Evolutionary conservation across 2,888 invertebrate genomes (phyloP).

Genomic region (Aspidiotus destructor): DNA sequence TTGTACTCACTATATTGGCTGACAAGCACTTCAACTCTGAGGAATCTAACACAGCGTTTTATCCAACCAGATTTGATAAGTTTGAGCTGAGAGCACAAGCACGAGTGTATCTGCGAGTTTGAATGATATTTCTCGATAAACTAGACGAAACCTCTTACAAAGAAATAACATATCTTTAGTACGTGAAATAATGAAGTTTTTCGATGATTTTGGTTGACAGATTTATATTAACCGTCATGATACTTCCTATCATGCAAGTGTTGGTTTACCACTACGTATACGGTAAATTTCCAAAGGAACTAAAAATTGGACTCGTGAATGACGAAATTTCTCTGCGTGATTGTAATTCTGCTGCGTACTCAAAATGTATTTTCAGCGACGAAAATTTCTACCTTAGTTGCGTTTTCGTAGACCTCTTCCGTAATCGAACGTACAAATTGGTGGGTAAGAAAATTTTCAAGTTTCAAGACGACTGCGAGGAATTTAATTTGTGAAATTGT

Average conservation of each 20-base stretch:
- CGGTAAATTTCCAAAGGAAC: slow-evolving; percentile 61
- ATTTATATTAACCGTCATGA: slow-evolving; percentile 65
- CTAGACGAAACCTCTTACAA: no score
- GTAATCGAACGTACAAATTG: slow-evolving; percentile 35
- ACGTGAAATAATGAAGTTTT: background rate
- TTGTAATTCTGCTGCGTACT: slow-evolving; percentile 21
- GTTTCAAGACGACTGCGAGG: background rate
- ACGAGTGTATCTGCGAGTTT: no score
- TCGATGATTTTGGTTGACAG: slow-evolving; percentile 45
- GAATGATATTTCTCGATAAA: no score
- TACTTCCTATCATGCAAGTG: slow-evolving; percentile 75
- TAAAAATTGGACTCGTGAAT: slow-evolving; percentile 68
- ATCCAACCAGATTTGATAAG: no score
- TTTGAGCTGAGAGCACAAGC: no score
- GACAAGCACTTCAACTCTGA: no score
- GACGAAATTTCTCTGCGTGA: slow-evolving; percentile 49
- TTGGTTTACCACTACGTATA: slow-evolving; percentile 69
- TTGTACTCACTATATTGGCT: no score
- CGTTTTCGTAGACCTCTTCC: slow-evolving; percentile 36
- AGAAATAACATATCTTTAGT: no score
- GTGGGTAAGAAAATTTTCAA: slow-evolving; percentile 33
- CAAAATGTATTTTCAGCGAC: slow-evolving; percentile 32
- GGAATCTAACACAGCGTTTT: no score
- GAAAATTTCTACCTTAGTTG: slow-evolving; percentile 37
- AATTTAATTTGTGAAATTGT: background rate